phyloP scores from a whole-genome alignment of 2,113 vertebrate genomes.

The Potamarius usumacintae region DNA sequence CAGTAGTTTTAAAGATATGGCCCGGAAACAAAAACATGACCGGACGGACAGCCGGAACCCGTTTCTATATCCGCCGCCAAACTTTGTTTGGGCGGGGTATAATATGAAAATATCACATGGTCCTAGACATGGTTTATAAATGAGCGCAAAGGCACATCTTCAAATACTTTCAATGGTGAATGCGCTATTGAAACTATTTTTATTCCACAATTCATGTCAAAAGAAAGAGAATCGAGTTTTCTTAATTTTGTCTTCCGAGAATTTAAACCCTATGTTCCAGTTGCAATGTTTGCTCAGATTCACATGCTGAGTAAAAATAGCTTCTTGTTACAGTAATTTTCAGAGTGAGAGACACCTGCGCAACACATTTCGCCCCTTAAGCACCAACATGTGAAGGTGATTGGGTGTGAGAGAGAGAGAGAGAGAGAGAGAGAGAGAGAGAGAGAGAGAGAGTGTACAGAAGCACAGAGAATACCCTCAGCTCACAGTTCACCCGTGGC shows the following conservation, averaged over 20 bases:
- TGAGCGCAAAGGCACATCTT: not conserved
- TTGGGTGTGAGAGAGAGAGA: not conserved
- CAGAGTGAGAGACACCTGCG: not conserved
- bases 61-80: too few relatives aligned
- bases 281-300: not conserved
- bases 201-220: not conserved
- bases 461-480: slow-evolving; percentile 42
- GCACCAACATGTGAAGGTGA: not conserved
- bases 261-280: not conserved
- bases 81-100: not conserved
- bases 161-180: too few relatives aligned
- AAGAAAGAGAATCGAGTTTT: not conserved
- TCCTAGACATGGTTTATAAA: not conserved
- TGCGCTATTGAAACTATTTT: not conserved
- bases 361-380: not conserved
- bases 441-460: not conserved
- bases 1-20: too few relatives aligned
- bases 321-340: not conserved
- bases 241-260: not conserved
- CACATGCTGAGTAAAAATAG: not conserved
- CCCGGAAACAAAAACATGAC: too few relatives aligned
- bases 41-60: too few relatives aligned
- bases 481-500: slow-evolving; percentile 43
- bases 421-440: too few relatives aligned
- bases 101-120: not conserved